Base-by-base conservation (phyloP, 1,140 invertebrate species). In the Hydropsyche tenuis region DNA sequence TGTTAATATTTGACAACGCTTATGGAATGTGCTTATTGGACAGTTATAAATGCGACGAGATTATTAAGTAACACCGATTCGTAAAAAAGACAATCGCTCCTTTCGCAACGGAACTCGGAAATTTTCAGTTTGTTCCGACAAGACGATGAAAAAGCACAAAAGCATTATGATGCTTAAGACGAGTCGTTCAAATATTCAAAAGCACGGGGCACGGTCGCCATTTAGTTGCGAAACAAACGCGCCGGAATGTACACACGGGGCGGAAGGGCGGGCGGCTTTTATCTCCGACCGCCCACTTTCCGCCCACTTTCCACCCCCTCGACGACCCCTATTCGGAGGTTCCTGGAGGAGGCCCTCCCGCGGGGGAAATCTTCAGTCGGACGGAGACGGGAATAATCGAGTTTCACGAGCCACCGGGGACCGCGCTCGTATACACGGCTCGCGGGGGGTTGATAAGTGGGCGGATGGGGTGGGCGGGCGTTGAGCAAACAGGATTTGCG, bases 121-220 rank as follows among this genome's bases (percentile, higher is more conserved):
- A 23, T 66, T 45, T 66, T 66, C 66, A 14, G 18, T 69, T 45
- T 53, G 18, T 69, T 69, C n/a, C 53, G 66, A 69, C 53, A 69
- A 69, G 66, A n/a, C n/a, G n/a, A n/a, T n/a, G n/a, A n/a, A n/a
- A n/a, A n/a, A n/a, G n/a, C n/a, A n/a, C n/a, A n/a, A n/a, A n/a
- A n/a, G n/a, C n/a, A n/a, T n/a, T n/a, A n/a, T n/a, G n/a, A n/a
- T n/a, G n/a, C n/a, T n/a, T n/a, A 69, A 70, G 68, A 70, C 68
- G 48, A 70, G 68, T 27, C 43, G 68, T 70, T 70, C 48, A 70
- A 70, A 70, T 70, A 70, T 70, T 70, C 68, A 72, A 64, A 72
- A 62, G 70, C 56, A 27, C 23, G 70, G 23, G 56, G 53, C 70
- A 63, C 60, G 63, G 72, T 73, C 72, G 72, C 60, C 72, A 70